Evolutionary conservation across 2,888 invertebrate genomes (phyloP).

Genomic region (Itoplectis maculator): DNA sequence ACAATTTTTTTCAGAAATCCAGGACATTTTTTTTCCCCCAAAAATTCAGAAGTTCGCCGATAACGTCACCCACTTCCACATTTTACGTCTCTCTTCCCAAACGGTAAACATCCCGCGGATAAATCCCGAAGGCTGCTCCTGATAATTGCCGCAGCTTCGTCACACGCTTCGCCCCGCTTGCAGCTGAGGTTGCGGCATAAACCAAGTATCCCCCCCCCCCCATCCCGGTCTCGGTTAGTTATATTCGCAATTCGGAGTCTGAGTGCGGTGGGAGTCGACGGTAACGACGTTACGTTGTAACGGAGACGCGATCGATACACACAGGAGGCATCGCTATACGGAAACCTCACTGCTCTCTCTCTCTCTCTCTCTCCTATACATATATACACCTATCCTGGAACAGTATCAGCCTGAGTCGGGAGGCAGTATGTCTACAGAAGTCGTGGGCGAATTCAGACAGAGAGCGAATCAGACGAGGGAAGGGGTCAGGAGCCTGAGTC

Average conservation of each 20-base stretch:
- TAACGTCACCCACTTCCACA: too few relatives aligned
- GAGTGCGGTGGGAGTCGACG: not conserved
- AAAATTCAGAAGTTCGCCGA: too few relatives aligned
- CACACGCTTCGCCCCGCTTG: too few relatives aligned
- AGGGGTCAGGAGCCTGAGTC: too few relatives aligned
- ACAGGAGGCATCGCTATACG: not conserved
- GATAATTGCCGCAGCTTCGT: too few relatives aligned
- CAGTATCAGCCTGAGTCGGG: conserved; percentile 4
- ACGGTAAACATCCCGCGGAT: conserved; percentile 13
- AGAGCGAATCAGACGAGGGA: not conserved
- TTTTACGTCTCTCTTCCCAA: too few relatives aligned
- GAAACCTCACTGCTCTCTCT: not conserved
- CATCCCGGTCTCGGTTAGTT: conserved; percentile 41
- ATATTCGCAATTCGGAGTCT: conserved; percentile 36
- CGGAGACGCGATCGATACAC: conserved; percentile 44
- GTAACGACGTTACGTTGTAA: conserved; percentile 45
- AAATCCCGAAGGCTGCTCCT: not conserved
- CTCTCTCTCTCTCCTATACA: too few relatives aligned
- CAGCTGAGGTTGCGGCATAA: conserved; percentile 26
- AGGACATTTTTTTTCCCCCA: too few relatives aligned
- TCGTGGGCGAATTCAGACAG: conserved; percentile 21
- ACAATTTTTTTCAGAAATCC: too few relatives aligned
- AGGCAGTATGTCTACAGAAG: conserved; percentile 8
- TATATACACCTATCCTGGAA: too few relatives aligned
- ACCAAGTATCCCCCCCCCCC: conserved; percentile 17